Conservation (phyloP, 2,797 vertebrate genomes). For the Bucorvus abyssinicus region DNA sequence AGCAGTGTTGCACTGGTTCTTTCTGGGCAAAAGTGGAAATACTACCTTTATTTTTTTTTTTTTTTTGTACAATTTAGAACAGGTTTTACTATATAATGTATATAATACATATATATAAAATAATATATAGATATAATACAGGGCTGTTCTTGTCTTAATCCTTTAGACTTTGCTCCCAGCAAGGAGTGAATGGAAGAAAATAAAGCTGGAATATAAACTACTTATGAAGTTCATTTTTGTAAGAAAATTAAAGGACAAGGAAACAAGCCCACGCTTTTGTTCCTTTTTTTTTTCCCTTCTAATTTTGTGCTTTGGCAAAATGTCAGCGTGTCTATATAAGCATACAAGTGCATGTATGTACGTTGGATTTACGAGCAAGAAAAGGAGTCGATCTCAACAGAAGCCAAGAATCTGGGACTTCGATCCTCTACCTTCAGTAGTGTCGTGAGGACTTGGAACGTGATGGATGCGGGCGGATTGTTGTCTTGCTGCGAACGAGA, state of each 20-base stretch:
- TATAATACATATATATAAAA: not conserved
- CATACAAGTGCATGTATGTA: not conserved
- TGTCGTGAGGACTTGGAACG: not conserved
- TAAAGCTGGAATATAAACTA: not conserved
- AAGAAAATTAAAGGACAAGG: not conserved
- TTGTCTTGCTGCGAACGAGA: constrained; percentile 27
- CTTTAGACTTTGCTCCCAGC: not conserved
- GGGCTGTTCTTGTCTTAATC: not conserved
- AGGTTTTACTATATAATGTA: not conserved
- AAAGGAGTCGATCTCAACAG: constrained; percentile 1
- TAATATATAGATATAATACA: not conserved
- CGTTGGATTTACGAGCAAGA: not conserved
- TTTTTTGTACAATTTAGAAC: not conserved
- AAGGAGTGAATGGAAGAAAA: not conserved
- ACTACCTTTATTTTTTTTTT: not conserved
- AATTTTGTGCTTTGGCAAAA: not conserved
- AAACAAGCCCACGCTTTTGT: not conserved
- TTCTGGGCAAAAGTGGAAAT: not conserved
- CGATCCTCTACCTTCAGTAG: constrained; percentile 16
- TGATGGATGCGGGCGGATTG: constrained; percentile 29
- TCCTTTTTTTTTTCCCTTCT: not conserved
- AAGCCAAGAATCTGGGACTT: constrained; percentile 8
- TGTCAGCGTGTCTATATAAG: not conserved
- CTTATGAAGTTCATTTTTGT: not conserved
- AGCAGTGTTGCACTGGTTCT: not conserved